phyloP scores from a whole-genome alignment of 2,113 vertebrate genomes.

The Phylloscopus whistleri region DNA sequence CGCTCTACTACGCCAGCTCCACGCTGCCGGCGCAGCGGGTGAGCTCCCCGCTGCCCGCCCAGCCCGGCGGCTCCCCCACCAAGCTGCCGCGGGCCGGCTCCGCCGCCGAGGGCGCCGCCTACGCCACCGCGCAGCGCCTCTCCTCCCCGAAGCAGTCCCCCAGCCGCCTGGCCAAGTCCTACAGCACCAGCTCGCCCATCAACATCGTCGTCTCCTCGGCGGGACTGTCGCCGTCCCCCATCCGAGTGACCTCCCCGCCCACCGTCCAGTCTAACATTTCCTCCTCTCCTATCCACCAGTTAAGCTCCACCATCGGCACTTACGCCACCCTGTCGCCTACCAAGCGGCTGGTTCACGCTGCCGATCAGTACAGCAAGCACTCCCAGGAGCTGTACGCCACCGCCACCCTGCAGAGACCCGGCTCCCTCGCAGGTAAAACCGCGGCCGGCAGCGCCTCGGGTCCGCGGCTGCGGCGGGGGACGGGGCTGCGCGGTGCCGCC shows the following conservation, averaged over 20 bases:
- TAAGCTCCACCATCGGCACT: conserved; percentile 91
- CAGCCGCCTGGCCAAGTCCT: conserved; percentile 92
- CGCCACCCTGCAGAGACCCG: conserved; percentile 92
- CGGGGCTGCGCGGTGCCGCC: background rate
- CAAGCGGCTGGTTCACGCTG: conserved; percentile 92
- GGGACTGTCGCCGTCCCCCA: conserved; percentile 80
- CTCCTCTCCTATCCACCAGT: conserved; percentile 92
- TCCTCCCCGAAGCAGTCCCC: conserved; percentile 93
- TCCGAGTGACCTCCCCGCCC: conserved; percentile 87
- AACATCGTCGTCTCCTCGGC: conserved; percentile 89
- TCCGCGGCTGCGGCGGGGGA: background rate
- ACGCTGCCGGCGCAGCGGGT: conserved; percentile 91
- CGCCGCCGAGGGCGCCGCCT: conserved; percentile 81
- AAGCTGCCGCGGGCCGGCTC: conserved; percentile 91
- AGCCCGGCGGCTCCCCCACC: conserved; percentile 85
- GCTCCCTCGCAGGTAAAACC: conserved; percentile 89
- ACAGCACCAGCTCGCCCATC: conserved; percentile 95
- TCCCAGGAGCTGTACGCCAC: conserved; percentile 94
- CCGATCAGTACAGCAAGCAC: conserved; percentile 93
- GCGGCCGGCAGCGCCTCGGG: background rate
- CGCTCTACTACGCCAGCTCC: conserved; percentile 91
- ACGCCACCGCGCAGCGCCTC: conserved; percentile 83
- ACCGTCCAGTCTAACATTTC: conserved; percentile 78
- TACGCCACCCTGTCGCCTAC: conserved; percentile 96
- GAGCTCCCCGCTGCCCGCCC: conserved; percentile 86